Conservation (phyloP, 2,888 invertebrate species). For the Trachelus troglodyta region DNA sequence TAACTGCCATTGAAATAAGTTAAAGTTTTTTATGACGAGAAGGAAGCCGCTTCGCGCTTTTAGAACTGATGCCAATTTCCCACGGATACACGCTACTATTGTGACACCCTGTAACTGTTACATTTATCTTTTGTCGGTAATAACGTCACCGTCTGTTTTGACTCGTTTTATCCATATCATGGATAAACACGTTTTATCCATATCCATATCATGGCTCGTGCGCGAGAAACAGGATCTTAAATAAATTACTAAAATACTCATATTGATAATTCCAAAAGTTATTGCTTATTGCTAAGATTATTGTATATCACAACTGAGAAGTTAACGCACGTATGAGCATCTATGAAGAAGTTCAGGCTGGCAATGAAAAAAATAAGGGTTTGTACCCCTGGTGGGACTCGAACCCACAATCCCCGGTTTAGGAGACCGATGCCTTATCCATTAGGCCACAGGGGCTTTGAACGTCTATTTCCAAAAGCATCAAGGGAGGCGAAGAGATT, state of each 20-base stretch:
- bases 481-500: neutral
- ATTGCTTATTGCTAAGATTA: no score
- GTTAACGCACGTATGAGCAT: neutral
- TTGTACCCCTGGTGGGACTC: conserved; percentile 87
- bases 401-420: conserved; percentile 88
- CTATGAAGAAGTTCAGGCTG: neutral
- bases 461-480: conserved; percentile 4
- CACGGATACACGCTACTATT: conserved; percentile 3
- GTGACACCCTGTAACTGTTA: conserved; percentile 12
- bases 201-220: neutral
- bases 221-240: neutral
- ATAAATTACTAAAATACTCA: neutral
- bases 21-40: conserved; percentile 16
- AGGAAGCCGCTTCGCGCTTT: conserved; percentile 8
- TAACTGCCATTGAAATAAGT: conserved; percentile 12
- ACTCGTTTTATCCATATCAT: neutral
- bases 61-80: conserved; percentile 17
- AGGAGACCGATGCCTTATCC: conserved; percentile 88
- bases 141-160: neutral
- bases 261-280: no score
- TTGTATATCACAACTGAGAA: no score
- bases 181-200: neutral
- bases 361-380: conserved; percentile 36
- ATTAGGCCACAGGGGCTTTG: conserved; percentile 83
- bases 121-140: neutral